Percentiles rank a stretch among this genome's conserved stretches.
These are phyloP conservation scores for Epinephelus fuscoguttatus DNA, from an alignment of 2,113 vertebrate species.

Conservation along the genomic window DNA sequence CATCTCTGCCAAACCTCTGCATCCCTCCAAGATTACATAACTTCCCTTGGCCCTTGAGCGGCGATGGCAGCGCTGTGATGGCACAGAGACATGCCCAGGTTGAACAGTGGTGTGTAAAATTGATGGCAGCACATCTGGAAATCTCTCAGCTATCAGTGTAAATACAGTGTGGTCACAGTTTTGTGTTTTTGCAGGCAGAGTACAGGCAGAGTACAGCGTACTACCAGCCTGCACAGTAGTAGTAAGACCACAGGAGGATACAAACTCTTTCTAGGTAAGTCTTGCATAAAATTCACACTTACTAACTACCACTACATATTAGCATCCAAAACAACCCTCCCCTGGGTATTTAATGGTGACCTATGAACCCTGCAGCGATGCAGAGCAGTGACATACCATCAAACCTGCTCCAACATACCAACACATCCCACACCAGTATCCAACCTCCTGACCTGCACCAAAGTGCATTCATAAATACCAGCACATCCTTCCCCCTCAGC, in stretches of 20 bases:
- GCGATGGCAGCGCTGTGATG: slow-evolving; percentile 20
- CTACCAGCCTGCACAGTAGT: slow-evolving; percentile 6
- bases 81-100: slow-evolving; percentile 20
- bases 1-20: slow-evolving; percentile 57
- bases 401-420: not conserved
- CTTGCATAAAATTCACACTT: not conserved
- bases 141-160: slow-evolving; percentile 1
- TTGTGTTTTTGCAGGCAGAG: slow-evolving; percentile 7
- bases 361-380: slow-evolving; percentile 32
- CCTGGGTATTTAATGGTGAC: slow-evolving; percentile 7
- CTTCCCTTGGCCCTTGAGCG: slow-evolving; percentile 20
- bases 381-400: not conserved
- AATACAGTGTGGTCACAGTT: not conserved
- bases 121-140: slow-evolving; percentile 1
- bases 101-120: not conserved
- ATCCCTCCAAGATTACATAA: slow-evolving; percentile 69
- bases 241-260: not conserved
- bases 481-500: not conserved
- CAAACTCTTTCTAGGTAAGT: not conserved
- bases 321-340: not conserved
- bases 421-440: not conserved
- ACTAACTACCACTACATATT: not conserved
- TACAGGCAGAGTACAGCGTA: slow-evolving; percentile 29
- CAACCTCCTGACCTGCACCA: not conserved
- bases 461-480: not conserved